phyloP scores from a whole-genome alignment of 2,888 invertebrate genomes.

The Erebia epiphron region DNA sequence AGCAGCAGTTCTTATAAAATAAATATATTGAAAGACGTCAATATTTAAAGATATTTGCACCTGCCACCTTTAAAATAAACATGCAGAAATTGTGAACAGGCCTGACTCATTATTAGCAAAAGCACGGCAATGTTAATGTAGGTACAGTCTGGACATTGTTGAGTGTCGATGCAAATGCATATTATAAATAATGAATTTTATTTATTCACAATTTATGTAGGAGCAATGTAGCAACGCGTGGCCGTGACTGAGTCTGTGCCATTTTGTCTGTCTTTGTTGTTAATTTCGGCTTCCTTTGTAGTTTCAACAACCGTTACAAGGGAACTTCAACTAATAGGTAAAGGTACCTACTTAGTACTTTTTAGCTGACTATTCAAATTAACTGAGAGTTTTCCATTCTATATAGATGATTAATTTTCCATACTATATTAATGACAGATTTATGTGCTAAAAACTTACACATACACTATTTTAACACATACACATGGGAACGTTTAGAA shows the following conservation, averaged over 20 bases:
- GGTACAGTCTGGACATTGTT: slow-evolving; percentile 21
- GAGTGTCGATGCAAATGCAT: slow-evolving; percentile 19
- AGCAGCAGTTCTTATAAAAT: background rate
- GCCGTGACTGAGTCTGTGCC: slow-evolving; percentile 10
- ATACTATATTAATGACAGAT: too few relatives aligned
- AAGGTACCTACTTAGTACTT: background rate
- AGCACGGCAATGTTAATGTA: slow-evolving; percentile 19
- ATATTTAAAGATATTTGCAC: slow-evolving; percentile 14
- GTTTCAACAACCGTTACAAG: background rate
- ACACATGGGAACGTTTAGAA: too few relatives aligned
- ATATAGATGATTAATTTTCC: too few relatives aligned
- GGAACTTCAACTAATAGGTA: background rate
- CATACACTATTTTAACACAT: too few relatives aligned
- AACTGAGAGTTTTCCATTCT: background rate
- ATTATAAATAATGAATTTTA: slow-evolving; percentile 19
- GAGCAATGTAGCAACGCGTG: slow-evolving; percentile 8
- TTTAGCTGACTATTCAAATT: background rate
- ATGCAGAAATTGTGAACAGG: slow-evolving; percentile 6
- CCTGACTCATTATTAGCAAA: slow-evolving; percentile 20
- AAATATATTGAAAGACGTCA: background rate
- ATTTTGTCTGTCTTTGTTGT: slow-evolving; percentile 5
- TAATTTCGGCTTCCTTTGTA: slow-evolving; percentile 4
- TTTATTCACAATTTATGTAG: slow-evolving; percentile 19
- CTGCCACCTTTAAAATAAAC: background rate
- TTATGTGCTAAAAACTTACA: too few relatives aligned